A percentile compares a stretch with the other conserved stretches of the same genome.
Evolutionary conservation across 2,797 vertebrate species (phyloP).

Genomic region (Melopsittacus undulatus): DNA sequence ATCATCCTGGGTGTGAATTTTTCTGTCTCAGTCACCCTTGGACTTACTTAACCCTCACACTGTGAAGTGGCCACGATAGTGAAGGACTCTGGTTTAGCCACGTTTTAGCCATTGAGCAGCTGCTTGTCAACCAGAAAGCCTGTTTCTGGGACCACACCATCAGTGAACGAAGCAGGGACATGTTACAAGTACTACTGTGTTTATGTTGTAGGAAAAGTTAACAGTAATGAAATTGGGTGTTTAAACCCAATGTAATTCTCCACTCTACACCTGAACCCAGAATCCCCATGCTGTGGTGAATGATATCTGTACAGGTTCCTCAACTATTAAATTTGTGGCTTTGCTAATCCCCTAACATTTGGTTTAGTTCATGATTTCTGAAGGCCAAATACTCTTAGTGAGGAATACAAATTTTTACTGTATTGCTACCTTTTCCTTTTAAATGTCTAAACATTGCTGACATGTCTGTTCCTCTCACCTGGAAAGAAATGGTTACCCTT

Average conservation of each 20-base stretch:
- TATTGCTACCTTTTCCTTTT: background rate
- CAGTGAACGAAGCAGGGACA: background rate
- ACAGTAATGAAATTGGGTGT: background rate
- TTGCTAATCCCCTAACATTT: background rate
- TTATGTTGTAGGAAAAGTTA: background rate
- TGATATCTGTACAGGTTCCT: background rate
- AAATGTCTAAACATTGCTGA: background rate
- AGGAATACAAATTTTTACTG: background rate
- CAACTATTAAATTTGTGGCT: background rate
- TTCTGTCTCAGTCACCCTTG: background rate
- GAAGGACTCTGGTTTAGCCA: background rate
- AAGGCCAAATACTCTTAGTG: background rate
- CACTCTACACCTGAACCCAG: background rate
- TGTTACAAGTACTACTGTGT: background rate
- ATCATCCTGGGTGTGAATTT: background rate
- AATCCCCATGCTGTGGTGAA: background rate
- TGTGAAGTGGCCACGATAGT: background rate
- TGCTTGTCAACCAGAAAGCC: background rate
- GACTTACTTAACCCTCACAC: background rate
- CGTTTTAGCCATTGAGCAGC: background rate
- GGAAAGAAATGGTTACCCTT: fast-evolving
- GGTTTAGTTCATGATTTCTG: background rate
- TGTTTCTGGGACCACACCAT: background rate
- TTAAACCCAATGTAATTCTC: background rate
- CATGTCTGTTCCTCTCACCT: background rate